A percentile compares a stretch with the other conserved stretches of the same genome.
phyloP scores from a whole-genome alignment of 30 jellyfish, hydroid and myxozoan species.

The Chironex yamaguchii region DNA sequence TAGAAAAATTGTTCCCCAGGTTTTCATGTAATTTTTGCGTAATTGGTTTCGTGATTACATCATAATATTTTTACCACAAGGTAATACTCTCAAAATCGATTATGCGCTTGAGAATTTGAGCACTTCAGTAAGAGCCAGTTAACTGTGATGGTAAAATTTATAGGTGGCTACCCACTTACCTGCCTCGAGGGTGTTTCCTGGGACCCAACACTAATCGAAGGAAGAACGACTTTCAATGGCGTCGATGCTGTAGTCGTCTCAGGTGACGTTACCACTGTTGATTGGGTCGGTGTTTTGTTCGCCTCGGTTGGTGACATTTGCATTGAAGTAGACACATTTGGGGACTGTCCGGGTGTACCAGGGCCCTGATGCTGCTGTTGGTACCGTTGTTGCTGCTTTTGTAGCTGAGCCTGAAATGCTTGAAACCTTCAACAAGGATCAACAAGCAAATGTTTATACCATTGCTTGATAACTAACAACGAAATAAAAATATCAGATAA shows the following conservation, averaged over 20 bases:
- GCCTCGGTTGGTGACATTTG: not conserved
- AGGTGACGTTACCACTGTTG: not conserved
- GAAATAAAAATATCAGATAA: too few species aligned
- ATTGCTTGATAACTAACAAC: too few species aligned
- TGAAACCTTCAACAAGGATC: slow-evolving; percentile 61
- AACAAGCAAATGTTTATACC: not conserved
- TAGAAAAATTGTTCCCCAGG: too few species aligned
- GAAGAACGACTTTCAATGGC: not conserved
- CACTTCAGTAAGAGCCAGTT: too few species aligned
- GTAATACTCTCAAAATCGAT: too few species aligned
- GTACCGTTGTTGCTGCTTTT: slow-evolving; percentile 94
- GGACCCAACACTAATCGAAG: not conserved
- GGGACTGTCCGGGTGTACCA: not conserved
- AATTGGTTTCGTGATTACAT: too few species aligned
- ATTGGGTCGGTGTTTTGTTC: not conserved
- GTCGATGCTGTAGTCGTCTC: not conserved
- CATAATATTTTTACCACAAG: too few species aligned
- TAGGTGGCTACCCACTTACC: too few species aligned
- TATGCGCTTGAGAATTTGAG: too few species aligned
- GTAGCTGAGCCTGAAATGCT: slow-evolving; percentile 91
- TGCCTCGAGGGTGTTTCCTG: not conserved
- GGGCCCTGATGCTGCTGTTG: slow-evolving; percentile 83
- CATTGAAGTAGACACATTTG: not conserved
- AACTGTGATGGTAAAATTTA: too few species aligned
- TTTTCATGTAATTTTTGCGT: too few species aligned